Evolutionary conservation across 2,888 invertebrate genomes (phyloP).

Genomic region (Hemithea aestivaria): DNA sequence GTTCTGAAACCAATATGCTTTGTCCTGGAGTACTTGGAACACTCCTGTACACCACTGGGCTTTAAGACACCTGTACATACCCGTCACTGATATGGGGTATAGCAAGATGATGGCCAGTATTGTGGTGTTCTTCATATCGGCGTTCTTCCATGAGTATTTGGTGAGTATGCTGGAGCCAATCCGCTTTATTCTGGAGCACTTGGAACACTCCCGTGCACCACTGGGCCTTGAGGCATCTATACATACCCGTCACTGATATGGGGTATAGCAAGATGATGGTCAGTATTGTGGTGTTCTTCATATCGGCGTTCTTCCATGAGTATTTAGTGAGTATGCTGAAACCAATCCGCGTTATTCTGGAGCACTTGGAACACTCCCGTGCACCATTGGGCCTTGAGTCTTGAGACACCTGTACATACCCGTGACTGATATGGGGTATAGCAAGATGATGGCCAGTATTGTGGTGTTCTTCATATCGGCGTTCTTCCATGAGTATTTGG

Average conservation of each 20-base stretch:
- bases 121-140: conserved; percentile 95
- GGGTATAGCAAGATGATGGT: conserved; percentile 88
- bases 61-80: conserved; percentile 93
- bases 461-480: conserved; percentile 97
- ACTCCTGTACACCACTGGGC: conserved; percentile 98
- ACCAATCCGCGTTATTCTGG: conserved; percentile 85
- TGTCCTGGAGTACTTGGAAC: conserved; percentile 99
- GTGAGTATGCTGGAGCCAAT: conserved; percentile 75
- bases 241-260: conserved; percentile 90
- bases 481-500: conserved; percentile 96
- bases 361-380: conserved; percentile 99
- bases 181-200: conserved; percentile 91
- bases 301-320: conserved; percentile 97
- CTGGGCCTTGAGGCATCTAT: conserved; percentile 95
- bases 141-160: conserved; percentile 96
- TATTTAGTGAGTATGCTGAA: conserved; percentile 87
- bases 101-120: conserved; percentile 85
- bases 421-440: conserved; percentile 88
- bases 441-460: conserved; percentile 84
- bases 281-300: conserved; percentile 90
- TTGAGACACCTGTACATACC: conserved; percentile 95
- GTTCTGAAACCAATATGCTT: conserved; percentile 1
- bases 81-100: conserved; percentile 90
- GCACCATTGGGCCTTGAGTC: conserved; percentile 96
- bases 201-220: conserved; percentile 99